Conservation (phyloP, 2,797 vertebrate species). For the Limnodromus scolopaceus region DNA sequence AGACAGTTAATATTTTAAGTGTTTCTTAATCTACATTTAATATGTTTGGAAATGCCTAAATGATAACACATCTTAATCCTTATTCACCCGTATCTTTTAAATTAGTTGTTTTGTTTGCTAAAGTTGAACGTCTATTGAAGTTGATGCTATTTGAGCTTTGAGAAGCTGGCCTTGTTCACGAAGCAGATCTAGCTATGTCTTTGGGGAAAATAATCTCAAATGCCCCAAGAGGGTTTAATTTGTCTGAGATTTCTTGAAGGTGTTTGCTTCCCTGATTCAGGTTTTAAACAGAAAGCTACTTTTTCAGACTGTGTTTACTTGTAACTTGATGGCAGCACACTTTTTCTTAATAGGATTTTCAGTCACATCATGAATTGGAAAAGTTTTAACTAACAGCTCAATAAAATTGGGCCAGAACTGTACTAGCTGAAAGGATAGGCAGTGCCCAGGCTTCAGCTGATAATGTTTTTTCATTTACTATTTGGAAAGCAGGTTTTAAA, state of each 20-base stretch:
- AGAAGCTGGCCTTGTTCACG: background rate
- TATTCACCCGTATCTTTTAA: background rate
- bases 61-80: background rate
- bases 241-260: background rate
- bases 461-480: background rate
- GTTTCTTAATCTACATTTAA: background rate
- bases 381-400: background rate
- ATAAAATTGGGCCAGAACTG: too few species aligned
- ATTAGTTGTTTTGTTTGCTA: background rate
- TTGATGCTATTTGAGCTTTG: background rate
- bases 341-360: background rate
- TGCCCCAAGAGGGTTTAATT: background rate
- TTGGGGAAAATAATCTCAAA: background rate
- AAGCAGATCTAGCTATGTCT: background rate
- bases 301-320: background rate
- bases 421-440: background rate
- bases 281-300: background rate
- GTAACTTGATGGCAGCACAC: background rate
- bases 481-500: background rate
- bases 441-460: background rate
- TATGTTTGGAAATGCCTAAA: background rate
- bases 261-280: background rate
- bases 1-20: background rate
- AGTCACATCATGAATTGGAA: rapidly evolving
- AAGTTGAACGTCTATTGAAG: background rate